Evolutionary conservation across 2,113 vertebrate genomes (phyloP).

Genomic region (Clinocottus analis): DNA sequence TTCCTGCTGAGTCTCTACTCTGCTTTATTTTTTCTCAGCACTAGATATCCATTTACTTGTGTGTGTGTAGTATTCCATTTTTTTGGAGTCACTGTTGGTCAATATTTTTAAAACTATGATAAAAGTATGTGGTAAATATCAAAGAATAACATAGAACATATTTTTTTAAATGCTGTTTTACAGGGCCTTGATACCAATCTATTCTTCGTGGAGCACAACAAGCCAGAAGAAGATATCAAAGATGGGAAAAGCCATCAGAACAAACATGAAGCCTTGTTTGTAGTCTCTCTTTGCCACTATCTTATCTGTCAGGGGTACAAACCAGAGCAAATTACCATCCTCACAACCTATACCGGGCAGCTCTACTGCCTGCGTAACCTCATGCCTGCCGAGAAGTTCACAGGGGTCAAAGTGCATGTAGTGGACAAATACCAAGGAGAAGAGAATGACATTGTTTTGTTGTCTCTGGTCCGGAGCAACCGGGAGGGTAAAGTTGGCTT

Average conservation of each 20-base stretch:
- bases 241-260: slow-evolving; percentile 95
- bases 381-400: slow-evolving; percentile 87
- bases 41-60: slow-evolving; percentile 16
- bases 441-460: slow-evolving; percentile 94
- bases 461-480: slow-evolving; percentile 95
- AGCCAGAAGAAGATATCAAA: slow-evolving; percentile 86
- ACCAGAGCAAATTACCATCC: slow-evolving; percentile 94
- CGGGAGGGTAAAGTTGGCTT: slow-evolving; percentile 86
- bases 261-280: slow-evolving; percentile 88
- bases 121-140: background rate
- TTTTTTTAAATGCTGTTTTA: slow-evolving; percentile 35
- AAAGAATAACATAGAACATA: slow-evolving; percentile 5
- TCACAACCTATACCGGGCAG: slow-evolving; percentile 94
- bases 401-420: slow-evolving; percentile 91
- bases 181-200: slow-evolving; percentile 90
- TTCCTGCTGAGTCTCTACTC: slow-evolving; percentile 3
- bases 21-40: slow-evolving; percentile 4
- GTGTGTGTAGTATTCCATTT: background rate
- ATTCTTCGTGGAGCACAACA: slow-evolving; percentile 91
- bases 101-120: background rate
- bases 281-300: slow-evolving; percentile 91
- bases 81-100: background rate
- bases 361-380: slow-evolving; percentile 89
- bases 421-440: slow-evolving; percentile 99
- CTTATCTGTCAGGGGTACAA: slow-evolving; percentile 90